Base-by-base conservation (phyloP, 2,797 vertebrate species). In the Adrianichthys oophorus region DNA sequence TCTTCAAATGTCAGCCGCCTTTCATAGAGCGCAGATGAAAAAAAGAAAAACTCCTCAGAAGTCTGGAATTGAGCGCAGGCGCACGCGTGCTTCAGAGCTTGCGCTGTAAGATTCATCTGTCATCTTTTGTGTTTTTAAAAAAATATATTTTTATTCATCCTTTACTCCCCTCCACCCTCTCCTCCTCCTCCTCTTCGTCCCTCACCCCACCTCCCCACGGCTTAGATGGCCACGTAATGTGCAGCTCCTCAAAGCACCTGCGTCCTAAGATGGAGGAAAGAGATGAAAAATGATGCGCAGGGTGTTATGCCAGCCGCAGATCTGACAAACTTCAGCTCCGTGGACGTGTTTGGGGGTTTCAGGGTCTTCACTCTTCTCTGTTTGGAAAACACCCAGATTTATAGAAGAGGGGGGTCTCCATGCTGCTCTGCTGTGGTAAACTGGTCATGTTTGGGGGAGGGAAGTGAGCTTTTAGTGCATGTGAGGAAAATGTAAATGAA, bases 251-350 rank as follows among this genome's bases (percentile, higher is more conserved):
- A 86, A 79, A 87, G 86, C 90, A 91, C 89, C 90, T 90, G 89
- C 89, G 88, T 88, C 87, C 85, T 91, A 93, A 93, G 83, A 93
- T 93, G 92, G 92, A 90, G 92, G 92, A 89, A 83, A 76, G 76
- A 83, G 87, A 85, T 88, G 83, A 85, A 32, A 32, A 8, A 32
- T 32, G 32, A 63, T 70, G 69, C 56, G 55, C 44, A 15, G 23
- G 21, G 56, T 53, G 67, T 79, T 77, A 76, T 83, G 83, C 80
- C 81, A 83, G 58, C 64, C 29, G 65, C 65, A 14, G n/a, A 41
- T 24, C 42, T 41, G 42, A 52, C 7, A 54, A 66, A 66, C 64
- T 66, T 66, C 50, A 13, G 44, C 37, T 37, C 43, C 18, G 12
- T 18, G 41, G 32, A 8, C 32, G 32, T 12, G 7, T 32, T 32